Percentiles rank a stretch among this genome's conserved stretches.
phyloP scores from a whole-genome alignment of 2,888 invertebrate genomes.

The Orgyia antiqua region DNA sequence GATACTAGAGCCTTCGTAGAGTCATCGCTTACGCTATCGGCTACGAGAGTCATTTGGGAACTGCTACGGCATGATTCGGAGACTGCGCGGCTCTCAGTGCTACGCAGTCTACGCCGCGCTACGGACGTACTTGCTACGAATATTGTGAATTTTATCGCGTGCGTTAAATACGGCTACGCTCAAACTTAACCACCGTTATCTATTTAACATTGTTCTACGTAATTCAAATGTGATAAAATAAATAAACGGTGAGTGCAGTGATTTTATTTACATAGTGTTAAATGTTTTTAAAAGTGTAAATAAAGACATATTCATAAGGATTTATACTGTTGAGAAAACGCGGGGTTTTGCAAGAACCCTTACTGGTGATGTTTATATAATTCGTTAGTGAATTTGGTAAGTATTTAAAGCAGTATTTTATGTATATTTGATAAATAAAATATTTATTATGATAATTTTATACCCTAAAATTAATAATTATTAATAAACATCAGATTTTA shows the following conservation, averaged over 20 bases:
- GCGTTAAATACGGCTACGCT: constrained; percentile 26
- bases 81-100: constrained; percentile 68
- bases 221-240: constrained; percentile 48
- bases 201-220: constrained; percentile 23
- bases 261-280: constrained; percentile 20
- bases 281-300: constrained; percentile 19
- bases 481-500: no score
- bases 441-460: background rate
- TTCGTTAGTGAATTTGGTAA: constrained; percentile 21
- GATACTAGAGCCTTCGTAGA: constrained; percentile 14
- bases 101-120: constrained; percentile 37
- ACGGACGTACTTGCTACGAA: constrained; percentile 32
- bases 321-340: background rate
- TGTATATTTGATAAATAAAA: background rate
- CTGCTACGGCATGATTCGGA: constrained; percentile 48
- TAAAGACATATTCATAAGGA: constrained; percentile 8
- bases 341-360: no score
- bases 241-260: constrained; percentile 51
- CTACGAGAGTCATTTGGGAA: constrained; percentile 38
- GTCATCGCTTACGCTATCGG: constrained; percentile 29
- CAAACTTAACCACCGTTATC: constrained; percentile 23
- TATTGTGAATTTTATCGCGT: constrained; percentile 24
- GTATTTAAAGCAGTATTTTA: constrained; percentile 10
- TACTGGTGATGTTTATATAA: constrained; percentile 22
- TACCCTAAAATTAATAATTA: no score